A percentile compares a stretch with the other conserved stretches of the same genome.
These are phyloP conservation scores for Argyresthia goedartella DNA, from an alignment of 2,888 invertebrate species.

Conservation along the genomic window DNA sequence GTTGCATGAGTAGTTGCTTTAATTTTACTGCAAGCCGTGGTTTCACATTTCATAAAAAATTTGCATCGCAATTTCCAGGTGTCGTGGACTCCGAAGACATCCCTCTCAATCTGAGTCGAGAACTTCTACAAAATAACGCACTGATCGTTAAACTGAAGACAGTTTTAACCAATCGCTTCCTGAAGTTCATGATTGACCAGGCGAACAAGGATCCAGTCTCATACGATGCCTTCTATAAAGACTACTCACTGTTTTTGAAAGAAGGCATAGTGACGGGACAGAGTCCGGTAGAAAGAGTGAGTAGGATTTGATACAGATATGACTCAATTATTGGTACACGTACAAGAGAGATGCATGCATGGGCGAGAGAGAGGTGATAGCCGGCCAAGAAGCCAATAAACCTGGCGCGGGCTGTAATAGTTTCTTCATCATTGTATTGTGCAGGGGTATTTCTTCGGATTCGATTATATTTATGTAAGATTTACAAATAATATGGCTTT, in stretches of 20 bases:
- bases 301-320: slow-evolving; percentile 3
- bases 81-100: slow-evolving; percentile 99
- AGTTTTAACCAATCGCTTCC: slow-evolving; percentile 85
- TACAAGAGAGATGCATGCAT: no score
- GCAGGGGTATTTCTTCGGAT: neutral
- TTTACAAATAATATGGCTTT: neutral
- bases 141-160: slow-evolving; percentile 88
- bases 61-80: no score
- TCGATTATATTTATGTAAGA: neutral
- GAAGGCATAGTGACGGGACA: slow-evolving; percentile 93
- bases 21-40: no score
- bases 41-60: no score
- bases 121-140: slow-evolving; percentile 93
- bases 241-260: slow-evolving; percentile 93
- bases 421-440: no score
- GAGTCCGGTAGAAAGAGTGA: slow-evolving; percentile 85
- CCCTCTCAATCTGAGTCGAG: slow-evolving; percentile 95
- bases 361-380: no score
- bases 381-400: no score
- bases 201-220: slow-evolving; percentile 85
- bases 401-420: no score
- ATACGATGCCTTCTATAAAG: slow-evolving; percentile 89
- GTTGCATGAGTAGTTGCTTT: no score
- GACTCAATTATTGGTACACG: no score
- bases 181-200: slow-evolving; percentile 89